phyloP scores from a whole-genome alignment of 1,140 invertebrate genomes.

The Parasteatoda tepidariorum region DNA sequence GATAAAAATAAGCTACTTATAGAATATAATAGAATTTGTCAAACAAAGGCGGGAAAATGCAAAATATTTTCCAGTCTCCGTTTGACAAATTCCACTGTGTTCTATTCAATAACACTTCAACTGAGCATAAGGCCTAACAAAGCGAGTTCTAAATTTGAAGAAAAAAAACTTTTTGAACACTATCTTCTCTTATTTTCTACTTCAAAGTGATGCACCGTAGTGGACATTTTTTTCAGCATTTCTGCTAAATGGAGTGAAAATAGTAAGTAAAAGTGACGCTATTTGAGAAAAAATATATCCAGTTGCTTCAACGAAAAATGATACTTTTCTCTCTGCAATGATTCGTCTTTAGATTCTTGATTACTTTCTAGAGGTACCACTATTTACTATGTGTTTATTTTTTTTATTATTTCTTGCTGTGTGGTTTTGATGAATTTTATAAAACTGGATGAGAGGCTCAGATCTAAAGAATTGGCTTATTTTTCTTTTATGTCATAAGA shows the following conservation, averaged over 20 bases:
- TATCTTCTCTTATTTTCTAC: constrained; percentile 31
- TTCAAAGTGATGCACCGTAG: constrained; percentile 37
- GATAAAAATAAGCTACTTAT: no score
- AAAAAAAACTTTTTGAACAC: constrained; percentile 1
- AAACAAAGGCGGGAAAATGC: no score
- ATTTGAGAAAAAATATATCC: constrained; percentile 3
- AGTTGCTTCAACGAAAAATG: constrained; percentile 6
- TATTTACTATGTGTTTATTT: constrained; percentile 2
- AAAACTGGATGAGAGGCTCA: neutral
- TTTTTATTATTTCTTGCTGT: neutral
- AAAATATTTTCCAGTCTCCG: no score
- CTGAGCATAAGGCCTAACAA: neutral
- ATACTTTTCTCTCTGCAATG: constrained; percentile 1
- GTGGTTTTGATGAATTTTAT: constrained; percentile 4
- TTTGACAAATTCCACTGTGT: no score
- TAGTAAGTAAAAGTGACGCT: constrained; percentile 44
- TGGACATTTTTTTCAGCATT: constrained; percentile 28
- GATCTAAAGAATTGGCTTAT: no score
- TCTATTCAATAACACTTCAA: constrained; percentile 2
- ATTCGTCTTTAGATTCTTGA: constrained; percentile 1
- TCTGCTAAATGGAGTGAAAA: constrained; percentile 49
- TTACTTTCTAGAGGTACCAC: constrained; percentile 9
- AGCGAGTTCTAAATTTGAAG: constrained; percentile 20
- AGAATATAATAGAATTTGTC: no score
- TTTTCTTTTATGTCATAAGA: no score